Evolutionary conservation across 92 coral and sea anemone species (phyloP), one percentile per base, ranked within the genome.

Genomic region (Epizoanthus fatuus): DNA sequence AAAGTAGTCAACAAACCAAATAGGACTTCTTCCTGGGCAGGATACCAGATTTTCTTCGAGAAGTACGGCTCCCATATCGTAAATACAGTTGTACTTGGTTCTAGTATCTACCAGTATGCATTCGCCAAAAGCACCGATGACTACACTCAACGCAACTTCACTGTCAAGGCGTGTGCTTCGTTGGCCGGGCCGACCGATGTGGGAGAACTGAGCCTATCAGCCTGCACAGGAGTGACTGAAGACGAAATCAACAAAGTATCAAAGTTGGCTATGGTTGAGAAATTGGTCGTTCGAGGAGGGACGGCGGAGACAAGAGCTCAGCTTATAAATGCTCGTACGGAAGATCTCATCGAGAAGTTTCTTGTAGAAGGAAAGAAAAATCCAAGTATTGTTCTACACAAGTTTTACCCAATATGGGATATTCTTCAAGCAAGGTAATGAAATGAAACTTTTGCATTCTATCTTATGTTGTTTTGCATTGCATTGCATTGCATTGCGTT

Each of bases 41-140:
- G 25, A 47, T 87, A 87, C 87, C 59, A 81, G 68, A 66, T 64
- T 9, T 83, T 88, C 40, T 53, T 88, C n/a, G n/a, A 83, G 55
- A 75, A 69, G 56, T 72, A 83, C 58, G 92, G 93, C 12, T 83
- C 93, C 0, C 93, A 90, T 35, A 82, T 90, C 8, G 88, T 90
- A 58, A 52, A 81, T 5, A 71, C 29, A 10, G 85, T 72, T 3
- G 37, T 51, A 8, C 67, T 39, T 39, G 93, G 93, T 7, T 52
- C 93, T 19, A 90, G 93, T 52, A 69, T 90, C 63, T 80, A 65
- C 22, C 85, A 83, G 52, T 83, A 60, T 37, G 54, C 84, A n/a
- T 83, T 83, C 22, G 79, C 87, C 13, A 20, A 39, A 11, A 1
- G 9, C 3, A 5, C 63, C 39, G 75, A 22, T 19, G 6, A 70